Evolutionary conservation across 2,113 vertebrate species (phyloP).

Genomic region (Chaetops frenatus): DNA sequence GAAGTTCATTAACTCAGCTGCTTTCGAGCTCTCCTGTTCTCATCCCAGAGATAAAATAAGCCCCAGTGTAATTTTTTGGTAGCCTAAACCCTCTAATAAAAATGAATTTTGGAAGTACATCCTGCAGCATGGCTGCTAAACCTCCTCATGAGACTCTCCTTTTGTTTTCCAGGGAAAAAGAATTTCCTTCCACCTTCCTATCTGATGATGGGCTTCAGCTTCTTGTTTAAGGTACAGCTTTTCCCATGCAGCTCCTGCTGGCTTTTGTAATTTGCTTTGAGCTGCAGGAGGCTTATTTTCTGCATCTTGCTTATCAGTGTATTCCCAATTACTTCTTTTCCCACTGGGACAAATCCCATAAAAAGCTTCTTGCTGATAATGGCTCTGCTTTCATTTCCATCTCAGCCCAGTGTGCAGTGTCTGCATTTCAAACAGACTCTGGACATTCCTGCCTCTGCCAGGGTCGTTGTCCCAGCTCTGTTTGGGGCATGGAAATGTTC

Average conservation of each 20-base stretch:
- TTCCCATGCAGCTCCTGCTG: background rate
- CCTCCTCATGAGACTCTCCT: background rate
- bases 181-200: constrained; percentile 97
- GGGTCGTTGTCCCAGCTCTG: background rate
- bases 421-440: background rate
- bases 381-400: background rate
- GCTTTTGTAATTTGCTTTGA: background rate
- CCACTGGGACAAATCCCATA: background rate
- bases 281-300: background rate
- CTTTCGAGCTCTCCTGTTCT: background rate
- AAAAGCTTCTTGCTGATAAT: background rate
- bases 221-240: constrained; percentile 91
- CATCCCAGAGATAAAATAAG: background rate
- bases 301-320: background rate
- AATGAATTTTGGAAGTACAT: background rate
- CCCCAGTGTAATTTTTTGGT: background rate
- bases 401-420: background rate
- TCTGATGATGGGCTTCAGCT: constrained; percentile 97
- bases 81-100: background rate
- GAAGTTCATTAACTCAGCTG: background rate
- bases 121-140: background rate
- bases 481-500: fast-evolving
- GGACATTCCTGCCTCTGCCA: background rate
- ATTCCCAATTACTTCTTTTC: background rate
- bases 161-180: constrained; percentile 87